Evolutionary conservation across 23 tunicate genomes (phyloP).

Genomic region (Phallusia fumigata): DNA sequence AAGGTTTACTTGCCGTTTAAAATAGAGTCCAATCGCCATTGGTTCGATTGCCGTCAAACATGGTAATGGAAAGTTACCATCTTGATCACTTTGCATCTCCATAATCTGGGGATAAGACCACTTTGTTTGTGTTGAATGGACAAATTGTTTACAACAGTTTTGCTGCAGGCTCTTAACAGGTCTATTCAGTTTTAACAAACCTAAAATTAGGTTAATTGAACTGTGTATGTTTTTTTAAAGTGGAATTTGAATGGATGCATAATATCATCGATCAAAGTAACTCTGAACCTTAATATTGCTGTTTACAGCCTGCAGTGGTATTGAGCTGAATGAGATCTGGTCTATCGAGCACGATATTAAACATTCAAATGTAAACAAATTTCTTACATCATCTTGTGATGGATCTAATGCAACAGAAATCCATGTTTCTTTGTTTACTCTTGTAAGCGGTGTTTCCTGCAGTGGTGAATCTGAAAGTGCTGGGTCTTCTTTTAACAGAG

Average conservation of each 20-base stretch:
- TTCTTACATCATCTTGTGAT: conserved; percentile 39
- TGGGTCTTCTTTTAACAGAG: conserved; percentile 40
- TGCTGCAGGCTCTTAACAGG: too few relatives aligned
- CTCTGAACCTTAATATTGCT: too few relatives aligned
- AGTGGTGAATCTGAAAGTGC: conserved; percentile 3
- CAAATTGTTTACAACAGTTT: too few relatives aligned
- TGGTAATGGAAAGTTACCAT: conserved; percentile 77
- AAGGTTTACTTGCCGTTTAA: conserved; percentile 26
- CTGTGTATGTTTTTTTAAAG: too few relatives aligned
- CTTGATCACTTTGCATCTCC: conserved; percentile 84
- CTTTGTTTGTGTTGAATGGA: too few relatives aligned
- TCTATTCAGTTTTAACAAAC: too few relatives aligned
- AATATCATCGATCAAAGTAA: too few relatives aligned
- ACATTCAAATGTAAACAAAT: background rate
- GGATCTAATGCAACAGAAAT: conserved; percentile 56
- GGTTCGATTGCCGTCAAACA: conserved; percentile 63
- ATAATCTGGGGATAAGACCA: conserved; percentile 20
- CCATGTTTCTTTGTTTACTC: conserved; percentile 57
- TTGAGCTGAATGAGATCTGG: too few relatives aligned
- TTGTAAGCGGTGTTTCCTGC: background rate
- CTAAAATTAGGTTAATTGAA: too few relatives aligned
- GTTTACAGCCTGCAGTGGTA: too few relatives aligned
- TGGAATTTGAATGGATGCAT: too few relatives aligned
- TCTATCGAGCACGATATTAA: too few relatives aligned
- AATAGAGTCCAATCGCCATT: conserved; percentile 75